Evolutionary conservation across 2,113 vertebrate genomes (phyloP).

Genomic region (Microtus ochrogaster): DNA sequence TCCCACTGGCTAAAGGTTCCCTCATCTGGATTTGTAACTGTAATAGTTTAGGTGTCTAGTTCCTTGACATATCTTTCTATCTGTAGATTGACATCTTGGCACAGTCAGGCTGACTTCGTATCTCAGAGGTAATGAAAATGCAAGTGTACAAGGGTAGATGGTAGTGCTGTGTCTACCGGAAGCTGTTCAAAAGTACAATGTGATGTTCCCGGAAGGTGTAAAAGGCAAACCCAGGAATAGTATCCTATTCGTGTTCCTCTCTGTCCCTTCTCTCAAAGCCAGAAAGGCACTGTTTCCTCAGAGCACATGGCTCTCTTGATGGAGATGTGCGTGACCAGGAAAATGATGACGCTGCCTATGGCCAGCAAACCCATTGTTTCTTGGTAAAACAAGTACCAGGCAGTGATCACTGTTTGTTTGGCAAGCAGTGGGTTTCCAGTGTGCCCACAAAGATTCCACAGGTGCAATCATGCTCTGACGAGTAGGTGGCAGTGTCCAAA

Average conservation of each 20-base stretch:
- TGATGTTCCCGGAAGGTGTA: neutral
- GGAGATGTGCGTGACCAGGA: neutral
- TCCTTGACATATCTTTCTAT: neutral
- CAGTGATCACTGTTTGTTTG: slow-evolving; percentile 21
- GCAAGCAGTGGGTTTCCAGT: slow-evolving; percentile 7
- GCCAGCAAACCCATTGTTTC: neutral
- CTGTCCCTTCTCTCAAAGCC: neutral
- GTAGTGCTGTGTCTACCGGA: neutral
- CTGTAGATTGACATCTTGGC: neutral
- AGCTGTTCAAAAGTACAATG: neutral
- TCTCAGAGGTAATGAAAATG: neutral
- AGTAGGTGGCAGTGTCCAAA: neutral
- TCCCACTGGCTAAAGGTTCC: neutral
- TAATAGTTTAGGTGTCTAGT: neutral
- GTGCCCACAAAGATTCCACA: neutral
- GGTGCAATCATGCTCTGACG: neutral
- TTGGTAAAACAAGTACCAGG: neutral
- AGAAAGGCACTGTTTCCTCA: neutral
- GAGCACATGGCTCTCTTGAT: neutral
- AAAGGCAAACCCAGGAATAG: neutral
- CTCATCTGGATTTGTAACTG: neutral
- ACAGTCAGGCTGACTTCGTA: neutral
- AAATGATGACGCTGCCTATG: neutral
- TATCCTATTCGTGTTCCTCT: neutral
- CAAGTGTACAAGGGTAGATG: neutral